Conservation (phyloP, 2,113 vertebrate genomes). For the Lipotes vexillifer region DNA sequence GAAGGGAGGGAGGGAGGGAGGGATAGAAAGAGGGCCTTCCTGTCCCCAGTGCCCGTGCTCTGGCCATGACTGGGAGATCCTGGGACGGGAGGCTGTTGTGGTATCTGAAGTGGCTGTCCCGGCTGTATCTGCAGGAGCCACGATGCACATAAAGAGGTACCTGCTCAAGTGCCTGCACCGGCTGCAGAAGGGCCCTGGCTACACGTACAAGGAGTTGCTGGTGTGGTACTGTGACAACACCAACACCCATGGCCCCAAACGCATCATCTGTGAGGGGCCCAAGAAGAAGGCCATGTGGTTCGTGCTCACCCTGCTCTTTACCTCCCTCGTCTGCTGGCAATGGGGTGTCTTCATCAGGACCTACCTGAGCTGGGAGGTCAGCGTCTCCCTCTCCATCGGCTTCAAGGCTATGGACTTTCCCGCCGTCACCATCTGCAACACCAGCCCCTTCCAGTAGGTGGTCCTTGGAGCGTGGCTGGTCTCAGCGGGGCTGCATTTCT, state of each 20-base stretch:
- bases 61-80: rapidly evolving
- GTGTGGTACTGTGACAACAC: slow-evolving; percentile 89
- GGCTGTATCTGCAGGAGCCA: background rate
- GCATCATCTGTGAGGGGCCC: slow-evolving; percentile 85
- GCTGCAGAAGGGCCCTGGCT: slow-evolving; percentile 86
- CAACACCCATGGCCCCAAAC: slow-evolving; percentile 87
- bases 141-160: slow-evolving; percentile 81
- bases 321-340: slow-evolving; percentile 85
- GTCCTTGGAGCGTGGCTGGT: rapidly evolving
- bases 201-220: slow-evolving; percentile 86
- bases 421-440: slow-evolving; percentile 83
- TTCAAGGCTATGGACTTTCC: slow-evolving; percentile 88
- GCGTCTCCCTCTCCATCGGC: slow-evolving; percentile 81
- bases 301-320: slow-evolving; percentile 82
- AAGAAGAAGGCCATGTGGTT: slow-evolving; percentile 88
- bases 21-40: background rate
- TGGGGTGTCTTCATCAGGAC: slow-evolving; percentile 84
- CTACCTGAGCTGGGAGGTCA: slow-evolving; percentile 85
- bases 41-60: background rate
- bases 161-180: slow-evolving; percentile 81
- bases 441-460: slow-evolving; percentile 85
- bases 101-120: rapidly evolving
- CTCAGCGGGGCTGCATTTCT: rapidly evolving
- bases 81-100: rapidly evolving
- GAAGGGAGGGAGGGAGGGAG: background rate